These are phyloP conservation scores for Metopolophium dirhodum DNA, from an alignment of 1,140 invertebrate species.

Conservation along the genomic window DNA sequence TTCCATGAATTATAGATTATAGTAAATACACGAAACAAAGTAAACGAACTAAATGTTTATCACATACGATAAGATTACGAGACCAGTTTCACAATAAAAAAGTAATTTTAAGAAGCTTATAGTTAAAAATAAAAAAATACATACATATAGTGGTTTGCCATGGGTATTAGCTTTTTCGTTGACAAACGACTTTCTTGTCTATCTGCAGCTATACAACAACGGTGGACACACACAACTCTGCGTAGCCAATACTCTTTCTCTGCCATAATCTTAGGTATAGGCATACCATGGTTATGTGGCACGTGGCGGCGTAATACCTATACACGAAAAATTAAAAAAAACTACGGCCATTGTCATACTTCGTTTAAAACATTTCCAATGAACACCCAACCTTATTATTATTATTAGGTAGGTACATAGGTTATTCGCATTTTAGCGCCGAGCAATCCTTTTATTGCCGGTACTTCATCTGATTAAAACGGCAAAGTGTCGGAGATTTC, in stretches of 20 bases:
- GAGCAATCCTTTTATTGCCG: neutral
- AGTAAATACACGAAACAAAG: neutral
- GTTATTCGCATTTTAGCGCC: neutral
- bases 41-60: neutral
- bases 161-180: conserved; percentile 19
- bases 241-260: too few species aligned
- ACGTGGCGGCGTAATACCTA: neutral
- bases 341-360: neutral
- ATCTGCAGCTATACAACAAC: neutral
- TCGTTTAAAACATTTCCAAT: neutral
- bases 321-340: neutral
- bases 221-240: neutral
- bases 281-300: neutral
- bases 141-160: conserved; percentile 29
- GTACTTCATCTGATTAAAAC: conserved; percentile 32
- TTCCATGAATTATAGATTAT: neutral
- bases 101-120: conserved; percentile 22
- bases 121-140: neutral
- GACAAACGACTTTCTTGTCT: conserved; percentile 41
- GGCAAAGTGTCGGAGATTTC: conserved; percentile 34
- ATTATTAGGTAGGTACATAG: neutral
- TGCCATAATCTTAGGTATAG: neutral
- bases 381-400: neutral
- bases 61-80: neutral
- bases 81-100: conserved; percentile 31